Conservation (phyloP, 2,797 vertebrate genomes). For the Argentina silus region DNA sequence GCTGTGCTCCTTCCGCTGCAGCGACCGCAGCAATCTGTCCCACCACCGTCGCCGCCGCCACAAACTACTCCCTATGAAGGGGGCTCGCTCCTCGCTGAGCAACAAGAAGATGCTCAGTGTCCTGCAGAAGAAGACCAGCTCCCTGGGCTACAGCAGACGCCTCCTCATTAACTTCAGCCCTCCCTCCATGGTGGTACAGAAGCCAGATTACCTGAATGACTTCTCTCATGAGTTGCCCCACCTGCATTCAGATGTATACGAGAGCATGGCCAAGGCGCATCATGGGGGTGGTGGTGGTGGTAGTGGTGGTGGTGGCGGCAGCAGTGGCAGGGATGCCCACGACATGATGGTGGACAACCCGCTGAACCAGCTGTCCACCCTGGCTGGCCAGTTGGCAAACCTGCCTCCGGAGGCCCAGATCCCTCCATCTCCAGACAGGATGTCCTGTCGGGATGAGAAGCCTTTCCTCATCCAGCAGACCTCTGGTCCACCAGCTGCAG, state of each 20-base stretch:
- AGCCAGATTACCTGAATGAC: conserved; percentile 84
- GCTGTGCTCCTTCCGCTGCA: conserved; percentile 95
- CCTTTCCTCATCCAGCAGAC: conserved; percentile 89
- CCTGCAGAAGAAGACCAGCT: conserved; percentile 91
- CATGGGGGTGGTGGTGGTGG: conserved; percentile 35
- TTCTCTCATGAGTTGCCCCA: conserved; percentile 77
- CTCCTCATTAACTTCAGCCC: conserved; percentile 90
- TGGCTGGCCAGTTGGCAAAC: conserved; percentile 89
- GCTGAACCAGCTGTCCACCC: conserved; percentile 91
- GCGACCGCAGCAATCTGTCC: conserved; percentile 96
- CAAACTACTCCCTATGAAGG: conserved; percentile 93
- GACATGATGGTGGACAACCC: conserved; percentile 88
- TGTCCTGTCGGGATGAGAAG: conserved; percentile 89
- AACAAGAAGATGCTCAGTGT: conserved; percentile 92
- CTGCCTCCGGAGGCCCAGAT: conserved; percentile 85
- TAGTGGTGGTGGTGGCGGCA: conserved; percentile 41
- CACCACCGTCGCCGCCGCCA: conserved; percentile 96
- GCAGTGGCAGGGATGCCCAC: conserved; percentile 76
- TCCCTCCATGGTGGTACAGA: conserved; percentile 86
- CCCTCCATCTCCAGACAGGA: conserved; percentile 80
- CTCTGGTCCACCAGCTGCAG: conserved; percentile 72
- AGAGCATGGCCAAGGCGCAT: conserved; percentile 68
- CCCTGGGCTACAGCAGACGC: conserved; percentile 86
- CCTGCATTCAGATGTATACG: conserved; percentile 70
- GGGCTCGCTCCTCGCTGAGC: conserved; percentile 85